A percentile compares a stretch with the other conserved stretches of the same genome.
These are phyloP conservation scores for Acinonyx jubatus DNA, from an alignment of 2,113 vertebrate species.

Conservation along the genomic window DNA sequence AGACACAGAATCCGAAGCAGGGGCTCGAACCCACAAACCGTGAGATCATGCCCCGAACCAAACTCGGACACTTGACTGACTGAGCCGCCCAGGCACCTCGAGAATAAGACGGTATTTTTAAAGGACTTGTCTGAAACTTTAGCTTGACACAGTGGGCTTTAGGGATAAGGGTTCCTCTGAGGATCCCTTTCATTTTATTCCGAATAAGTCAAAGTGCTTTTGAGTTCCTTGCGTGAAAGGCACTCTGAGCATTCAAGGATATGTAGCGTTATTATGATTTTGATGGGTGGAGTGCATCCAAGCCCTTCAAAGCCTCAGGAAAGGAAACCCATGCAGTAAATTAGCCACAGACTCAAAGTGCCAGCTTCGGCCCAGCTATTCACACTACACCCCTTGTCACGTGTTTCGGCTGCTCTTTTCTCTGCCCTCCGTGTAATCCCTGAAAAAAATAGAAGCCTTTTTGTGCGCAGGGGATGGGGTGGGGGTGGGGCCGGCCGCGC, in stretches of 20 bases:
- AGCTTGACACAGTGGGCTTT: background rate
- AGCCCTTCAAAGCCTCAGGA: conserved; percentile 15
- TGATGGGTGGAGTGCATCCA: background rate
- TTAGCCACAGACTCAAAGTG: background rate
- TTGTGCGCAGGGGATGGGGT: background rate
- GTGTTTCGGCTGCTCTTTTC: conserved; percentile 74
- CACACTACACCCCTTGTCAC: background rate
- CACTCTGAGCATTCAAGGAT: background rate
- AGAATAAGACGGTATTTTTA: background rate
- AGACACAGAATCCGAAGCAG: too few relatives aligned
- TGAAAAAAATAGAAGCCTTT: conserved; percentile 66
- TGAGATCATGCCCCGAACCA: too few relatives aligned
- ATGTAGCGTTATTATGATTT: background rate
- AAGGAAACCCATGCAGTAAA: conserved; percentile 17
- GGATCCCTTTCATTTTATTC: background rate
- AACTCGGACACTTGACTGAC: too few relatives aligned
- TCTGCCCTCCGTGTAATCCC: conserved; percentile 66
- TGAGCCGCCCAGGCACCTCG: too few relatives aligned
- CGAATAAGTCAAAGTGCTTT: background rate
- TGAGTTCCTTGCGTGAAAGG: background rate
- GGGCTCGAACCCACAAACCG: too few relatives aligned
- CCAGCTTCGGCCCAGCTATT: background rate
- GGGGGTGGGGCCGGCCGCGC: background rate
- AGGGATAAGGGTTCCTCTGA: background rate
- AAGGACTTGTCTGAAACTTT: background rate